phyloP scores from a whole-genome alignment of 2,888 invertebrate species.

The Nebria salina region DNA sequence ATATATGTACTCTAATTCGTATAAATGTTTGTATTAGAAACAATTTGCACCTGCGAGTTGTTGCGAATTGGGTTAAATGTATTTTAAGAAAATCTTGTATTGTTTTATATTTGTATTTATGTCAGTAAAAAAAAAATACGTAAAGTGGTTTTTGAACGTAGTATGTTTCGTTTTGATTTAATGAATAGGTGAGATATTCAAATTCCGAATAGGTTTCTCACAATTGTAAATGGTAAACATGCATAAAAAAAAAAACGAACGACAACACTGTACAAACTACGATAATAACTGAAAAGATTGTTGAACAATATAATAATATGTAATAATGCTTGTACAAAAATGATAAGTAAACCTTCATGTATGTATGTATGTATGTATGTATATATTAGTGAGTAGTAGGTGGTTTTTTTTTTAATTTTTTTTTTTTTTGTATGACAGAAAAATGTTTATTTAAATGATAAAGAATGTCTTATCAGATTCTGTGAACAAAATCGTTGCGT shows the following conservation, averaged over 20 bases:
- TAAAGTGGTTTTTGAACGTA: too few species aligned
- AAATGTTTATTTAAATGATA: neutral
- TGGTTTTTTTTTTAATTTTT: too few species aligned
- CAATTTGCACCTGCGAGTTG: conserved; percentile 18
- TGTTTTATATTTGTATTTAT: neutral
- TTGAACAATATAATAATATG: neutral
- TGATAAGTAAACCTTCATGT: conserved; percentile 1
- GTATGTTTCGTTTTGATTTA: too few species aligned
- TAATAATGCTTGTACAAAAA: neutral
- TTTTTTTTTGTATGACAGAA: neutral
- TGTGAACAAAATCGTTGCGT: neutral
- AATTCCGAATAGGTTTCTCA: too few species aligned
- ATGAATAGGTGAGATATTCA: too few species aligned
- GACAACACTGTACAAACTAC: neutral
- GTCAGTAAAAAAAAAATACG: too few species aligned
- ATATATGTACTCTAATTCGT: neutral
- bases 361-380: neutral
- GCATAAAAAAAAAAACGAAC: neutral
- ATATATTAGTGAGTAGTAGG: too few species aligned
- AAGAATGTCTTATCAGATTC: neutral
- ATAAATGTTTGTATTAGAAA: neutral
- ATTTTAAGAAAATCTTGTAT: neutral
- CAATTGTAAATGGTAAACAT: too few species aligned
- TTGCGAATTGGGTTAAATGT: conserved; percentile 8
- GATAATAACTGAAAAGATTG: neutral